Conservation (phyloP, 1,140 invertebrate genomes). For the Trichonephila clavipes region DNA sequence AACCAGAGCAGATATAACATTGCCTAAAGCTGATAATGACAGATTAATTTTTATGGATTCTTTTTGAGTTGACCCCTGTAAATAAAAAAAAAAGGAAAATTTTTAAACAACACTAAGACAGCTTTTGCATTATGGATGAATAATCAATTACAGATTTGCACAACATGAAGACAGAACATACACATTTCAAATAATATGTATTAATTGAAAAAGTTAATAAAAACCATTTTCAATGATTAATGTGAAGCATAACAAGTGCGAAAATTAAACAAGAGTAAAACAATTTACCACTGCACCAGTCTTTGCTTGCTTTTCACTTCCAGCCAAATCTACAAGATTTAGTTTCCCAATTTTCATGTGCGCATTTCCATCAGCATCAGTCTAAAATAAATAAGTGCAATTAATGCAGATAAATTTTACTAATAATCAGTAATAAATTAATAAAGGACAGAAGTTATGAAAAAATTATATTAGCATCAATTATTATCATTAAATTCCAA, state of each 20-base stretch:
- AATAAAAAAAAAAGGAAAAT: slow-evolving; percentile 23
- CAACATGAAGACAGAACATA: too few species aligned
- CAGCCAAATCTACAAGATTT: slow-evolving; percentile 90
- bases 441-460: too few species aligned
- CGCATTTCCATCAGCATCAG: slow-evolving; percentile 82
- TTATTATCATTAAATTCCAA: too few species aligned
- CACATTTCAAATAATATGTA: too few species aligned
- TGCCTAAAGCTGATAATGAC: slow-evolving; percentile 94
- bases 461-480: too few species aligned
- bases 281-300: slow-evolving; percentile 87
- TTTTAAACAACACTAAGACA: too few species aligned
- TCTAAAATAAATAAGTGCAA: neutral
- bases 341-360: slow-evolving; percentile 88
- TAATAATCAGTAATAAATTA: too few species aligned
- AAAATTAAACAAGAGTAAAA: neutral
- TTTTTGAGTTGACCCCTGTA: slow-evolving; percentile 90
- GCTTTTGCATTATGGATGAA: too few species aligned
- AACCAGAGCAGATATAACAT: slow-evolving; percentile 96
- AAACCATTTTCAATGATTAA: too few species aligned
- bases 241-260: too few species aligned
- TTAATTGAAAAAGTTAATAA: too few species aligned
- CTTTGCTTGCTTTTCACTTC: slow-evolving; percentile 94
- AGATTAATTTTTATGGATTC: slow-evolving; percentile 98
- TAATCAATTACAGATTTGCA: too few species aligned
- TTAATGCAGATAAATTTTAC: neutral